Evolutionary conservation across 2,113 vertebrate species (phyloP).

Genomic region (Diadophis punctatus): DNA sequence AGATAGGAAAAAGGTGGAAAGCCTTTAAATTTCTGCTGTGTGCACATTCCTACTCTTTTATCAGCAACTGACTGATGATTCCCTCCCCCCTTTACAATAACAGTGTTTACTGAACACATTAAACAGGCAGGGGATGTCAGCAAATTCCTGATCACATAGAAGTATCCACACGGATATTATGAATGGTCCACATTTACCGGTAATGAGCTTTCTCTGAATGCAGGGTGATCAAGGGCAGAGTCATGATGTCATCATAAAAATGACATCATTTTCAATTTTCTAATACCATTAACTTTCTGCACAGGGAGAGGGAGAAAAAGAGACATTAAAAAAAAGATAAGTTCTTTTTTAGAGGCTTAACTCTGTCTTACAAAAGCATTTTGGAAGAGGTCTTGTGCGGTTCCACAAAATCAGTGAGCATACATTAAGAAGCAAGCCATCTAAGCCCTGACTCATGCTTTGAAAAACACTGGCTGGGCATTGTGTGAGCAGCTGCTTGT

Average conservation of each 20-base stretch:
- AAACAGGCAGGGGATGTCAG: background rate
- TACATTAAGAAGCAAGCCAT: background rate
- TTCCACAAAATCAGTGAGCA: background rate
- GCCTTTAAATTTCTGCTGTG: background rate
- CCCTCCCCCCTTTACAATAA: background rate
- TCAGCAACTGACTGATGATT: background rate
- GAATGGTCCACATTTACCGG: background rate
- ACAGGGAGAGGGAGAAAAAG: background rate
- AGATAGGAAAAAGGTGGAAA: background rate
- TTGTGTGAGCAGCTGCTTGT: background rate
- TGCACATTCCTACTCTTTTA: background rate
- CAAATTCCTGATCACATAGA: background rate
- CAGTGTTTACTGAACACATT: background rate
- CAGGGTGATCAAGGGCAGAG: background rate
- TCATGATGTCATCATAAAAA: background rate
- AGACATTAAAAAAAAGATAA: background rate
- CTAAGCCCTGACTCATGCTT: background rate
- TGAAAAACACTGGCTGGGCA: background rate
- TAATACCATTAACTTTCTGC: background rate
- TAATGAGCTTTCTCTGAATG: background rate
- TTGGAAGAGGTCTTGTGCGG: background rate
- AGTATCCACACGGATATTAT: background rate
- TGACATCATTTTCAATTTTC: background rate
- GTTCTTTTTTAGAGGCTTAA: background rate
- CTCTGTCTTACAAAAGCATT: background rate